Conservation (phyloP, 23 tunicate species). For the Halocynthia roretzi region DNA sequence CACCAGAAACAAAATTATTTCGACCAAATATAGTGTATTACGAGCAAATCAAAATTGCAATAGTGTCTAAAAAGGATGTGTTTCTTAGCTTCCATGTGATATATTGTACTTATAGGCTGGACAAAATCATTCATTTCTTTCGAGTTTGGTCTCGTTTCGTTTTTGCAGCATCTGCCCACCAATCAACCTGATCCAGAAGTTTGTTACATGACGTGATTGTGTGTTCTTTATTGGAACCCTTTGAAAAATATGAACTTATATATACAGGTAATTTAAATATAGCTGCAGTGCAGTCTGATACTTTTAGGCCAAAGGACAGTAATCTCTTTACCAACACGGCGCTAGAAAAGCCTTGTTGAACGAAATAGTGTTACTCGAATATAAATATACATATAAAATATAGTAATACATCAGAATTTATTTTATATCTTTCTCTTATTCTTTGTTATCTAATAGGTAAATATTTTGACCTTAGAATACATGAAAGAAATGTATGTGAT, state of each 20-base stretch:
- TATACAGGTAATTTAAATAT: background rate
- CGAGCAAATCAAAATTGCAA: no score
- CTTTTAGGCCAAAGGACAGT: no score
- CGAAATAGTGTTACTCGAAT: background rate
- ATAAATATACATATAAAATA: background rate
- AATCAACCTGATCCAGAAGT: slow-evolving; percentile 56
- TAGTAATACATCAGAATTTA: background rate
- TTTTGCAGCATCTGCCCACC: slow-evolving; percentile 90
- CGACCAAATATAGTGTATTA: no score
- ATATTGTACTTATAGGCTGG: no score
- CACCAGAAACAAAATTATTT: no score
- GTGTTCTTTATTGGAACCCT: slow-evolving; percentile 28
- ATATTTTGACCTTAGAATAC: no score
- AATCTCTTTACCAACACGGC: no score
- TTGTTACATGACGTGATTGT: slow-evolving; percentile 36
- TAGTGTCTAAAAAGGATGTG: no score
- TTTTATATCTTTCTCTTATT: background rate
- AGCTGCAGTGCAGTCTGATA: background rate
- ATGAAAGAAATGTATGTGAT: no score
- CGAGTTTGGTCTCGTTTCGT: slow-evolving; percentile 24
- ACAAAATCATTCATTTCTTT: no score
- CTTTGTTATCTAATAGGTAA: background rate
- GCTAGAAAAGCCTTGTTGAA: no score
- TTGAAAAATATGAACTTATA: background rate
- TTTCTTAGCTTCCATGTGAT: no score